Evolutionary conservation across 2,888 invertebrate species (phyloP), one percentile per base, ranked within the genome.

Genomic region (Zygothrica quintamaculata): DNA sequence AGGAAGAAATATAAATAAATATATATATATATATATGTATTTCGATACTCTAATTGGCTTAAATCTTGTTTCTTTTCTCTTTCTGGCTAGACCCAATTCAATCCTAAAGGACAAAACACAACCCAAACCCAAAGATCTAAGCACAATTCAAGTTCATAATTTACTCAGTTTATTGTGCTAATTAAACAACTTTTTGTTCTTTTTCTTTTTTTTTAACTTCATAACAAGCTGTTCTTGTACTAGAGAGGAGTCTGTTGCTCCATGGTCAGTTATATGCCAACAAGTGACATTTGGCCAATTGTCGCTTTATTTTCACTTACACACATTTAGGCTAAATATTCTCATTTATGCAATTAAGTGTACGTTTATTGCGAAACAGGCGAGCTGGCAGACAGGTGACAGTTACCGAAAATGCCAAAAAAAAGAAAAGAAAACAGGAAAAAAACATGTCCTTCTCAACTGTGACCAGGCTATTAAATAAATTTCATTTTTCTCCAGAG

Each of bases 401-500:
- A 72, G 51, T n/a, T 47, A 43, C n/a, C n/a, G n/a, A n/a, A n/a
- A n/a, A n/a, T n/a, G n/a, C n/a, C n/a, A n/a, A n/a, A n/a, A n/a
- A n/a, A n/a, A n/a, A n/a, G n/a, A n/a, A n/a, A n/a, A n/a, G n/a
- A n/a, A n/a, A n/a, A n/a, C n/a, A n/a, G n/a, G n/a, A n/a, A n/a
- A n/a, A n/a, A n/a, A 40, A 64, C 62, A 55, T 55, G 62, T 37
- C 16, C 31, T 26, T 31, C 15, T 16, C 26, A 40, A 33, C 46
- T 59, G 58, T 36, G 53, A 33, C 11, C 15, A 42, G 34, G 13
- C 64, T 53, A 52, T 40, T 47, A 62, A 74, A 67, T 76, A 69
- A 72, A 84, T 74, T 81, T 81, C 40, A 87, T 78, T 78, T 74
- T 42, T 64, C 87, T 72, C 65, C 9, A 16, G 79, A 78, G 84